Evolutionary conservation across 2,113 vertebrate genomes (phyloP).

Genomic region (Symphodus melops): DNA sequence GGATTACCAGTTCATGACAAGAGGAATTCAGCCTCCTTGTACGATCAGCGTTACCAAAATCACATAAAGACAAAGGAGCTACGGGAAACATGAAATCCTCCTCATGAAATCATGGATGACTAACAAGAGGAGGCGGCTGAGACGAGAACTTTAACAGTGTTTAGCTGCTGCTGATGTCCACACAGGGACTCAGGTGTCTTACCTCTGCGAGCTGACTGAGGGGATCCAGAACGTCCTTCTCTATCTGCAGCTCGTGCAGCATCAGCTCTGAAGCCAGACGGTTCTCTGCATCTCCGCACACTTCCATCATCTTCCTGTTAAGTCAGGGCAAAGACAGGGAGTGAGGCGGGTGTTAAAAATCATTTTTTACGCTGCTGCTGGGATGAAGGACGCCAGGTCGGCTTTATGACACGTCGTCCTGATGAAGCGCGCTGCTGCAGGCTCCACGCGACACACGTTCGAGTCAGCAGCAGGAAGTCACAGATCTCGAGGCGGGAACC

Average conservation of each 20-base stretch:
- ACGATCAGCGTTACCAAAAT: neutral
- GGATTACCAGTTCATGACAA: too few species aligned
- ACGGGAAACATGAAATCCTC: too few species aligned
- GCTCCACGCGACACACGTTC: too few species aligned
- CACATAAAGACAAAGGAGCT: neutral
- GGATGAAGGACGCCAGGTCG: neutral
- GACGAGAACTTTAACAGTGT: too few species aligned
- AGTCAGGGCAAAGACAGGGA: neutral
- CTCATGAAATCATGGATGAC: slow-evolving; percentile 2
- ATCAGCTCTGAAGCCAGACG: slow-evolving; percentile 93
- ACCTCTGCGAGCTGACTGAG: slow-evolving; percentile 93
- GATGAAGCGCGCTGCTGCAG: too few species aligned
- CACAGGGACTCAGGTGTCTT: slow-evolving; percentile 15
- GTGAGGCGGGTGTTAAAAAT: neutral
- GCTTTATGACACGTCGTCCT: neutral
- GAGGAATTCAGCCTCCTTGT: too few species aligned
- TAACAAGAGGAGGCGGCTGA: slow-evolving; percentile 11
- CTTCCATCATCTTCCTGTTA: slow-evolving; percentile 94
- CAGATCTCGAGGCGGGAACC: too few species aligned
- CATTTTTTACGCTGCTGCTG: neutral
- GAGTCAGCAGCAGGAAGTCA: too few species aligned
- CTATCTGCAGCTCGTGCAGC: slow-evolving; percentile 92
- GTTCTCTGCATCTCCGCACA: slow-evolving; percentile 94
- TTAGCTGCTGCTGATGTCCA: neutral
- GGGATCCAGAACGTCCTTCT: slow-evolving; percentile 94